Base-by-base conservation (phyloP, 1,140 invertebrate genomes). In the Drosophila tani region DNA sequence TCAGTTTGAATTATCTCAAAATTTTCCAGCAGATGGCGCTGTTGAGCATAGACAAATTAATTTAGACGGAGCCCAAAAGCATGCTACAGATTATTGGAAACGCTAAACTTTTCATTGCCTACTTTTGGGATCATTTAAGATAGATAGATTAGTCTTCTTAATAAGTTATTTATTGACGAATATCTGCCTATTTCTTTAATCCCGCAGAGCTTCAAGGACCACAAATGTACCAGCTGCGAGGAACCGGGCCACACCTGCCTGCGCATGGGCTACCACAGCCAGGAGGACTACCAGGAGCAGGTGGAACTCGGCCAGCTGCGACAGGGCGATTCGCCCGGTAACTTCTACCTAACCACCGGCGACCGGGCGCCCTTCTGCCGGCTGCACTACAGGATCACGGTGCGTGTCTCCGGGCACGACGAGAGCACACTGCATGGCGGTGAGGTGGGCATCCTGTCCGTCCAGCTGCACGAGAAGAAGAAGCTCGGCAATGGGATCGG, bases 391-490 rank as follows among this genome's bases (percentile, higher is more conserved):
- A 94, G 95, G 82, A 93, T 97, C 2, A 95, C 94, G 0, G 93
- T 97, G 38, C 95, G 95, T 41, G 95, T 97, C 32, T 97, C 97
- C 0, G 95, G 95, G 62, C 95, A 96, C 2, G 93, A 95, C 17
- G 95, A 96, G 78, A 97, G 96, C 82, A 86, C 94, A 51, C 92
- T 94, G 17, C 96, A 97, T 79, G 96, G 96, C 1, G 96, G 97
- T 0, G 97, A 97, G 87, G 94, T 97, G 0, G 97, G 97, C 3
- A 95, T 91, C 15, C 60, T 93, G 1, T 92, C 94, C 2, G 93
- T 97, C 15, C 94, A 94, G 1, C 93, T 97, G 2, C 94, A 96
- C n/a, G 95, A 35, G 0, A 41, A 51, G 49, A 19, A 24, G 29
- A 19, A 58, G 93, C 93, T 66, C 93, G 77, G 57, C 40, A 81